Conservation (phyloP, 2,113 vertebrate genomes). For the Leptobrachium ailaonicum region DNA sequence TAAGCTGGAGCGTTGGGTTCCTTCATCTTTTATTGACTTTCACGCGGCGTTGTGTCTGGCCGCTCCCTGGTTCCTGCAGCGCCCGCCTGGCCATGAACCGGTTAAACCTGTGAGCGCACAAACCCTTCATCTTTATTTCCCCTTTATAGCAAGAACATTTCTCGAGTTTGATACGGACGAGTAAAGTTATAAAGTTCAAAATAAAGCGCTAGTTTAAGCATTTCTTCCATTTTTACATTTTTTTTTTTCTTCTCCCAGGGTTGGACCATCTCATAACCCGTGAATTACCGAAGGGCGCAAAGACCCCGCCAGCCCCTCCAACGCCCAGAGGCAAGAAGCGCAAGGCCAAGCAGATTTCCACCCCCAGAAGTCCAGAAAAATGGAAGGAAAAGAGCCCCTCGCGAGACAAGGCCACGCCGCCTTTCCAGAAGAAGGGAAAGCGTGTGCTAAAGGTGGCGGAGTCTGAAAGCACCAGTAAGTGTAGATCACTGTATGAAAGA, state of each 20-base stretch:
- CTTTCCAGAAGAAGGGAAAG: background rate
- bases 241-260: background rate
- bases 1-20: no score
- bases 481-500: background rate
- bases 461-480: slow-evolving; percentile 21
- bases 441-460: background rate
- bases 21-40: no score
- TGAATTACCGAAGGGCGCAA: slow-evolving; percentile 6
- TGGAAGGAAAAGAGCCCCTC: slow-evolving; percentile 52
- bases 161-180: no score
- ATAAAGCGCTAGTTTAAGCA: no score
- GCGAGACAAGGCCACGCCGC: slow-evolving; percentile 51
- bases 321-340: slow-evolving; percentile 19
- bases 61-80: no score
- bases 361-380: slow-evolving; percentile 56
- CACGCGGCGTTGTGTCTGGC: no score
- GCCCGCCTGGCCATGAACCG: no score
- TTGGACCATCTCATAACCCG: slow-evolving; percentile 14
- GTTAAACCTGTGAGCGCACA: no score
- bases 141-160: no score
- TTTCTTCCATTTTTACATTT: no score
- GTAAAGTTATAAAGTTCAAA: no score
- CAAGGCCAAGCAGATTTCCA: slow-evolving; percentile 32
- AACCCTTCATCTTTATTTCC: no score
- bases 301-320: background rate